Evolutionary conservation across 2,888 invertebrate species (phyloP), one percentile per base, ranked within the genome.

Genomic region (Lymantria monacha): DNA sequence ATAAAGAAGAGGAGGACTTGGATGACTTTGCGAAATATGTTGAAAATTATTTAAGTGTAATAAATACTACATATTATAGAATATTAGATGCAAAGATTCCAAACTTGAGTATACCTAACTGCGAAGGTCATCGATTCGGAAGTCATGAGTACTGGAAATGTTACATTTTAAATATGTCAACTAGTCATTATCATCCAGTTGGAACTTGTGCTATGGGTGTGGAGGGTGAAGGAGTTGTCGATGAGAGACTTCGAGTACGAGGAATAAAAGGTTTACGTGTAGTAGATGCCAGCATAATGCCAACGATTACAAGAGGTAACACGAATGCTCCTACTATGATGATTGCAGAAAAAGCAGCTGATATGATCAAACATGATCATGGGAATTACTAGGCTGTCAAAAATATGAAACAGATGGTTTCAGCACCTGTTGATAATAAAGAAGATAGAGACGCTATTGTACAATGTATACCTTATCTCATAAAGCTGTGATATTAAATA

Each of bases 241-340:
- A 84, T 53, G 66, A 71, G 11, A 66, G 67, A 33, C 60, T 86
- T 14, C 49, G 48, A 42, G 92, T 94, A 0, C 82, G 92, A 58
- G 94, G 94, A 0, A 80, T 93, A 0, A 78, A 81, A 46, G 82
- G 91, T 0, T 72, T 95, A 8, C 80, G 97, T 30, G 95, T 97
- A 0, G 93, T 96, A 0, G 97, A 97, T 74, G 96, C 95, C 0
- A 96, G 96, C 62, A 92, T 97, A 11, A 97, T 97, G 96, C 97
- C 97, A 0, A 93, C 86, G 0, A 95, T 97, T 47, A 92, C 94
- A 0, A 95, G 93, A 31, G 97, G 96, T 0, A 96, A 97, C 72
- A 96, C 95, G 0, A 96, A 96, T 69, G 96, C 96, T 0, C 96
- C 97, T 0, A 93, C 93, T 0, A 94, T 96, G 42, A 97, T 97